Conservation (phyloP, 2,888 invertebrate genomes). For the Agrotis segetum region DNA sequence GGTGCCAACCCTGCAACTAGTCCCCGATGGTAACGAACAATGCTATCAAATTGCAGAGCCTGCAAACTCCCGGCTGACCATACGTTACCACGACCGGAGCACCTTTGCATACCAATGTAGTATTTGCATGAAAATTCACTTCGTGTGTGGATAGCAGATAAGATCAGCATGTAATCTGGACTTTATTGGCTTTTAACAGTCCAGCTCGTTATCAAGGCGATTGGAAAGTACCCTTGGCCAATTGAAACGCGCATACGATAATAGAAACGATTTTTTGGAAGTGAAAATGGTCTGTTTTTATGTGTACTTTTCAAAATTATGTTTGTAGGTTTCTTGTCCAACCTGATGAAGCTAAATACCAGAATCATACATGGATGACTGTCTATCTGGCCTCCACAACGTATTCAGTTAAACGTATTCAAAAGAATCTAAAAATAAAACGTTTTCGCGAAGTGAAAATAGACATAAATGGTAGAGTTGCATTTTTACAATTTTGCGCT, state of each 20-base stretch:
- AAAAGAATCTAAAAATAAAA: not conserved
- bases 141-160: slow-evolving; percentile 19
- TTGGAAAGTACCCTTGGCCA: slow-evolving; percentile 15
- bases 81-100: not conserved
- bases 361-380: too few species aligned
- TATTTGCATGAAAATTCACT: slow-evolving; percentile 50
- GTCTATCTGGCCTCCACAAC: too few species aligned
- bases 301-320: too few species aligned
- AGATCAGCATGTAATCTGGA: slow-evolving; percentile 8
- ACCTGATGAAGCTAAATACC: too few species aligned
- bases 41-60: slow-evolving; percentile 37
- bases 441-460: not conserved
- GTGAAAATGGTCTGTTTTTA: too few species aligned
- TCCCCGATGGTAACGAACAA: slow-evolving; percentile 18
- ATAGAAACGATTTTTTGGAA: too few species aligned
- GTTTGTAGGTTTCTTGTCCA: too few species aligned
- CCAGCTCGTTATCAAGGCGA: slow-evolving; percentile 11
- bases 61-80: not conserved
- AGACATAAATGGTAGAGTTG: not conserved
- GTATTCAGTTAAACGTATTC: too few species aligned
- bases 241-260: not conserved
- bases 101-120: slow-evolving; percentile 44
- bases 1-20: not conserved
- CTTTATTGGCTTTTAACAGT: slow-evolving; percentile 23
- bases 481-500: not conserved